Evolutionary conservation across 2,888 invertebrate genomes (phyloP).

Genomic region (Unio pictorum): DNA sequence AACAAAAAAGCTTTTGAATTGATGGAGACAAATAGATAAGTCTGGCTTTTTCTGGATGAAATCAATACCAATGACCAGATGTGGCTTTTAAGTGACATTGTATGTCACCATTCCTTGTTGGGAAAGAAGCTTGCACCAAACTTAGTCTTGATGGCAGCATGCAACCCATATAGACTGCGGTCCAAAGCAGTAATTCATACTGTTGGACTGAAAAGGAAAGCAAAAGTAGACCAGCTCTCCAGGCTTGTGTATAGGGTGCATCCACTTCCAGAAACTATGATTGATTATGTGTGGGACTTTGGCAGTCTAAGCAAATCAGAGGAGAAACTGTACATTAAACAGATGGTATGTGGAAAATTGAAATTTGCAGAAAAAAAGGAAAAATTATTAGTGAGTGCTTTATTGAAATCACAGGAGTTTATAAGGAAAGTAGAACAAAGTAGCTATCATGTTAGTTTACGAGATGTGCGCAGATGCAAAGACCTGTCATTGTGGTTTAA

Average conservation of each 20-base stretch:
- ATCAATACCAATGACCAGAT: slow-evolving; percentile 50
- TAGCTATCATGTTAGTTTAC: slow-evolving; percentile 23
- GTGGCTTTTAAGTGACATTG: slow-evolving; percentile 38
- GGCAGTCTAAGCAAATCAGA: slow-evolving; percentile 42
- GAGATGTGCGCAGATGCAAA: slow-evolving; percentile 31
- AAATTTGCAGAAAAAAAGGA: neutral
- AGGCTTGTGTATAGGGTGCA: slow-evolving; percentile 48
- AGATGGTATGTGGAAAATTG: slow-evolving; percentile 19
- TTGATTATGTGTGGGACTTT: slow-evolving; percentile 56
- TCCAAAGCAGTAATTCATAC: slow-evolving; percentile 30
- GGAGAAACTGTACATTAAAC: slow-evolving; percentile 37
- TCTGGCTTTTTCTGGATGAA: slow-evolving; percentile 55
- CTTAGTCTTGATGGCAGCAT: slow-evolving; percentile 44
- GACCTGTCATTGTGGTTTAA: slow-evolving; percentile 21
- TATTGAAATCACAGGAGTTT: slow-evolving; percentile 26
- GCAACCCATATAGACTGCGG: slow-evolving; percentile 51
- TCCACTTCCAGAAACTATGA: slow-evolving; percentile 49
- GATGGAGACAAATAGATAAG: no score
- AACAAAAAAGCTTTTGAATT: slow-evolving; percentile 21
- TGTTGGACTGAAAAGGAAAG: slow-evolving; percentile 42
- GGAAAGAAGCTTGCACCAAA: slow-evolving; percentile 39
- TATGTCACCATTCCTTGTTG: slow-evolving; percentile 38
- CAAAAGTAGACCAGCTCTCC: slow-evolving; percentile 43
- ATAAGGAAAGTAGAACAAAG: slow-evolving; percentile 12
- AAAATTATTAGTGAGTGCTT: slow-evolving; percentile 11